phyloP scores from a whole-genome alignment of 2,113 vertebrate genomes.

The Nibea coibor region DNA sequence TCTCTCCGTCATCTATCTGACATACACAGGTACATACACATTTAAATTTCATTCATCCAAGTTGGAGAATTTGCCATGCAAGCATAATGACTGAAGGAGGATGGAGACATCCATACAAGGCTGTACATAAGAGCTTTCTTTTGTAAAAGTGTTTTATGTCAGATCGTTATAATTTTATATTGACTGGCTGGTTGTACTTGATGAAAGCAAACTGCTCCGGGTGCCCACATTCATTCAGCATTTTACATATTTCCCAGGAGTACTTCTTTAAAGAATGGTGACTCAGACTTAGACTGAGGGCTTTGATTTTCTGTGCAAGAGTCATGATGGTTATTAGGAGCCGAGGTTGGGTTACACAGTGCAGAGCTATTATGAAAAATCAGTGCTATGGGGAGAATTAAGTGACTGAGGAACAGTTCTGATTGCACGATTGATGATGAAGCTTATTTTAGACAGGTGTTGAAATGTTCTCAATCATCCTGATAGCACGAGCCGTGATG shows the following conservation, averaged over 20 bases:
- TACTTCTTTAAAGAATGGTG: background rate
- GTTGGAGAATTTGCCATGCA: background rate
- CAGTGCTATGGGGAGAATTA: background rate
- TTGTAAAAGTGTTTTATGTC: background rate
- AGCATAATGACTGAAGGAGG: background rate
- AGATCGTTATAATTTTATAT: background rate
- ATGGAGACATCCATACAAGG: background rate
- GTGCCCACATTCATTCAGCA: background rate
- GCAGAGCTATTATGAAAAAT: background rate
- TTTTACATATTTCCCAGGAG: background rate
- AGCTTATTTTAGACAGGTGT: background rate
- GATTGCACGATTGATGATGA: background rate
- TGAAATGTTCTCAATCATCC: background rate
- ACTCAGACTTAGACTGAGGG: background rate
- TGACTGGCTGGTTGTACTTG: background rate
- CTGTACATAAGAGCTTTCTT: background rate
- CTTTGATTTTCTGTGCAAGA: background rate
- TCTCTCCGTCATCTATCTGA: conserved; percentile 94
- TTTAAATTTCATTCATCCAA: background rate
- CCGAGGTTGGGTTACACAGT: background rate
- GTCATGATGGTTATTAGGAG: background rate
- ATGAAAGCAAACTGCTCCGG: background rate
- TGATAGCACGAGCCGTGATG: background rate
- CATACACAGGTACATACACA: conserved; percentile 90
- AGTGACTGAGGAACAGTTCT: background rate